Evolutionary conservation across 2,113 vertebrate genomes (phyloP).

Genomic region (Stegastes partitus): DNA sequence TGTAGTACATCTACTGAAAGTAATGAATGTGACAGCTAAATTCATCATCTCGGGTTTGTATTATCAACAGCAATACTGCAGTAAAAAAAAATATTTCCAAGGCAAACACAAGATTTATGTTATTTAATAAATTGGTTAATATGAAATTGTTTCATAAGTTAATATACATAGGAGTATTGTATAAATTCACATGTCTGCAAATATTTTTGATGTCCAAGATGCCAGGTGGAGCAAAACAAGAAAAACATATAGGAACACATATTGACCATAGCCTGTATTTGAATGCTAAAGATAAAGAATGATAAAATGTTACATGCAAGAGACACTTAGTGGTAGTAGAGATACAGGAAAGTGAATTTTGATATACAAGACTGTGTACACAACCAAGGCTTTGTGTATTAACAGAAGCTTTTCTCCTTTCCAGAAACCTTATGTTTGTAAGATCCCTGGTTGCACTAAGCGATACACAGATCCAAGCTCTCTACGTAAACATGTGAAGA

Average conservation of each 20-base stretch:
- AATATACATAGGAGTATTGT: no score
- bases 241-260: background rate
- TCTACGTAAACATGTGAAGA: constrained; percentile 96
- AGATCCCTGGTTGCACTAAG: constrained; percentile 97
- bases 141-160: no score
- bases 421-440: constrained; percentile 98
- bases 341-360: background rate
- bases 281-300: background rate
- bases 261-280: background rate
- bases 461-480: constrained; percentile 98
- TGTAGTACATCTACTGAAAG: constrained; percentile 37
- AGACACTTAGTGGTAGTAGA: background rate
- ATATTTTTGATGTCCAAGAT: no score
- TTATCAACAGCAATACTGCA: no score
- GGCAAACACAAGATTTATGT: no score
- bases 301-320: no score
- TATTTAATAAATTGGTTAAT: no score
- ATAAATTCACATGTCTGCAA: no score
- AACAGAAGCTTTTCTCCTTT: background rate
- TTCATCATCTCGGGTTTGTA: no score
- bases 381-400: background rate
- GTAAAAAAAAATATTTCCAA: no score
- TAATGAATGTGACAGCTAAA: background rate
- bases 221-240: no score
- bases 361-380: background rate